phyloP scores from a whole-genome alignment of 2,113 vertebrate species.

The Megalops atlanticus region DNA sequence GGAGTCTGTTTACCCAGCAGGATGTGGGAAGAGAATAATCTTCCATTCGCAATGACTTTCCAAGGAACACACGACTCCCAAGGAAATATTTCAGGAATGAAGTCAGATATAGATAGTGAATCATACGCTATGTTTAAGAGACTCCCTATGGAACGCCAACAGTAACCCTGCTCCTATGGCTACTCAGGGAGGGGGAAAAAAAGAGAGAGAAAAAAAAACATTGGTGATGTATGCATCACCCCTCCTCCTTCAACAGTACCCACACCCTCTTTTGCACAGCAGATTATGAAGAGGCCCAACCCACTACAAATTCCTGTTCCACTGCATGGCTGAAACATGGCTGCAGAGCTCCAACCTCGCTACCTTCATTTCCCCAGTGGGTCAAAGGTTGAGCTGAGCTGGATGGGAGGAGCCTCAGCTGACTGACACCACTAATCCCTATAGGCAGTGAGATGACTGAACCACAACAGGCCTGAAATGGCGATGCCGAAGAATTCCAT shows the following conservation, averaged over 20 bases:
- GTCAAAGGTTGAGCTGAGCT: constrained; percentile 62
- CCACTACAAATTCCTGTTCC: constrained; percentile 16
- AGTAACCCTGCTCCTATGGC: background rate
- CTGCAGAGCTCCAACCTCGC: background rate
- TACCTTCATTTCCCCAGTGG: constrained; percentile 30
- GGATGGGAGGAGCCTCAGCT: constrained; percentile 54
- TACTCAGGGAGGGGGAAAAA: constrained; percentile 5
- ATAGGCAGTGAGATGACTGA: constrained; percentile 24
- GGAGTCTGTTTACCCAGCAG: background rate
- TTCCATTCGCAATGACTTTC: constrained; percentile 16
- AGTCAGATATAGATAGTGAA: constrained; percentile 13
- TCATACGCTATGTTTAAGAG: background rate
- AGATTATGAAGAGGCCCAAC: background rate
- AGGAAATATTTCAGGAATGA: constrained; percentile 24
- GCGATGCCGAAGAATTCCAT: constrained; percentile 33
- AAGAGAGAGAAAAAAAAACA: background rate
- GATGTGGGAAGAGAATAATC: background rate
- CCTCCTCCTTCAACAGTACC: background rate
- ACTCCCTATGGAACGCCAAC: background rate
- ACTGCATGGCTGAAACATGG: background rate
- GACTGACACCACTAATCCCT: constrained; percentile 5
- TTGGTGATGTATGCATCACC: background rate
- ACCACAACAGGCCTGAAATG: constrained; percentile 55
- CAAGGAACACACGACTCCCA: background rate
- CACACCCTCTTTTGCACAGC: constrained; percentile 2